phyloP scores from a whole-genome alignment of 2,113 vertebrate species.

The Dipodomys stephensi region DNA sequence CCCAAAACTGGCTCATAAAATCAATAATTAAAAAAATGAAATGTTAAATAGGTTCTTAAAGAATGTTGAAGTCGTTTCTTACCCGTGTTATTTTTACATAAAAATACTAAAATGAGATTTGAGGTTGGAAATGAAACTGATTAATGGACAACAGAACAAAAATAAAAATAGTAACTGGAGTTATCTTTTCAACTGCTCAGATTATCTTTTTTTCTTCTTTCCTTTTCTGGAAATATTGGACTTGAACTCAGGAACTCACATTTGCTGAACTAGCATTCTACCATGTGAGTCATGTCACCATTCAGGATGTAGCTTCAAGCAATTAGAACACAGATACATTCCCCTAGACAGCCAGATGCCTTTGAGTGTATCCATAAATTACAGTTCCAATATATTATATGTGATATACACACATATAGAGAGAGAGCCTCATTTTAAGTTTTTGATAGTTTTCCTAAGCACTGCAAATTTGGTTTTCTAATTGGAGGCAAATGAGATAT shows the following conservation, averaged over 20 bases:
- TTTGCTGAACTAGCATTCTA: too few species aligned
- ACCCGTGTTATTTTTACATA: not conserved
- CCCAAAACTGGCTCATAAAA: too few species aligned
- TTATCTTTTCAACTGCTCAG: not conserved
- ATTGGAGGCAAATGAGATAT: not conserved
- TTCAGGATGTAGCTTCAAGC: not conserved
- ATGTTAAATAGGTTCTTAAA: too few species aligned
- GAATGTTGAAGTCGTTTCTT: too few species aligned
- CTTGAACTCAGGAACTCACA: too few species aligned
- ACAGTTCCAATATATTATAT: not conserved
- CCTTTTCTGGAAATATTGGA: too few species aligned
- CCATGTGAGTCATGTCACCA: too few species aligned
- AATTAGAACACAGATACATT: not conserved
- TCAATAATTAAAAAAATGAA: too few species aligned
- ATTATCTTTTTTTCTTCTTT: not conserved
- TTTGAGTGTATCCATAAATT: not conserved
- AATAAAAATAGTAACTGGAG: not conserved
- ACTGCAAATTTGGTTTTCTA: not conserved
- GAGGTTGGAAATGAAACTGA: not conserved
- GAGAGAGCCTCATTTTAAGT: not conserved
- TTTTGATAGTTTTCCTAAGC: not conserved
- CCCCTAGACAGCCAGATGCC: not conserved
- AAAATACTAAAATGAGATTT: not conserved
- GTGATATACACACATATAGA: too few species aligned
- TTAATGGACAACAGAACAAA: not conserved